phyloP scores from a whole-genome alignment of 2,797 vertebrate species.

The Lutjanus argentimaculatus region DNA sequence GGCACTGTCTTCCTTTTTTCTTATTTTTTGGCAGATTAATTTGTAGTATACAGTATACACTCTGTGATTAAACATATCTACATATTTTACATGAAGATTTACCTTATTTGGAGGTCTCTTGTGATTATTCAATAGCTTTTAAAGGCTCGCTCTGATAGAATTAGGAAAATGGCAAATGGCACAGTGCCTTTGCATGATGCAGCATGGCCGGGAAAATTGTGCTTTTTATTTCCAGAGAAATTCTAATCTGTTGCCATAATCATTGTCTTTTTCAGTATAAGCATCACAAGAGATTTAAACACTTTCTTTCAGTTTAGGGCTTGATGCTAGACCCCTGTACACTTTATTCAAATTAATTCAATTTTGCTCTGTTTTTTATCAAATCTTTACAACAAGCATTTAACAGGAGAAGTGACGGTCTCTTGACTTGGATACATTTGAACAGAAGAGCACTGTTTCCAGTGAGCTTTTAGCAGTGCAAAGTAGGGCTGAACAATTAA shows the following conservation, averaged over 20 bases:
- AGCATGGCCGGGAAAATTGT: neutral
- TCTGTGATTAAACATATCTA: neutral
- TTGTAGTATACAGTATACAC: neutral
- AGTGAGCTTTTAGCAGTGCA: neutral
- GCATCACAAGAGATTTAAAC: neutral
- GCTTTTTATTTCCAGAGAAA: neutral
- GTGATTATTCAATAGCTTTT: too few species aligned
- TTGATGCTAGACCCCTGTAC: neutral
- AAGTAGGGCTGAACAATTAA: neutral
- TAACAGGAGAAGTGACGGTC: neutral
- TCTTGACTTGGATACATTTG: neutral
- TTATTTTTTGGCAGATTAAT: conserved; percentile 17
- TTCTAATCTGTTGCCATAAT: neutral
- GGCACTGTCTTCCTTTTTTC: neutral
- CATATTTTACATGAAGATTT: too few species aligned
- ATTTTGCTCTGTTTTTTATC: neutral
- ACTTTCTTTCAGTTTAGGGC: neutral
- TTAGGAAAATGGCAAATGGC: neutral
- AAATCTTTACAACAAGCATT: conserved; percentile 3
- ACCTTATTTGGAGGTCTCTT: too few species aligned
- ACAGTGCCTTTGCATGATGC: neutral
- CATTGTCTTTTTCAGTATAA: neutral
- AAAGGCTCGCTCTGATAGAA: neutral
- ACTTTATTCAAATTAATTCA: conserved; percentile 1
- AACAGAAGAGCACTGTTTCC: neutral